Base-by-base conservation (phyloP, 2,888 invertebrate species). In the Oasisia sp. region DNA sequence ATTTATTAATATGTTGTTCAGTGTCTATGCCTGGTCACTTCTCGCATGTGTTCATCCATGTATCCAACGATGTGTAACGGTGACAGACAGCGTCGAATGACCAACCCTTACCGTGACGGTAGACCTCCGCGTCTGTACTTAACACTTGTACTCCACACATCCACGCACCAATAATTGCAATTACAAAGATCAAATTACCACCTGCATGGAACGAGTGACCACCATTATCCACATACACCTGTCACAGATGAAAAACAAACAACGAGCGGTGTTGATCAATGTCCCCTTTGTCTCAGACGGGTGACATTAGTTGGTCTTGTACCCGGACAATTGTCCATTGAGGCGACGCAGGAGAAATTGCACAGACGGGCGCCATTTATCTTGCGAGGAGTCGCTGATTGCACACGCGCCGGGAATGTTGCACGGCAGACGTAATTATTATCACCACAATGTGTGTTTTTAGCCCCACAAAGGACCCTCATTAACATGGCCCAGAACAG, bases 1-100 rank as follows among this genome's bases (percentile, higher is more conserved):
- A 74, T 74, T 74, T 74, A 74, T 74, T 74, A n/a, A 74, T 74
- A 74, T 74, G 74, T 74, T 74, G 27, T 74, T 74, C 74, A 74
- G 74, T 74, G 7, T 27, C 74, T 4, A 38, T 74, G 74, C 74
- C 27, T 74, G 74, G 27, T 7, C 5, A n/a, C 19, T n/a, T n/a
- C 74, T 74, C 74, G n/a, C n/a, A 74, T n/a, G 74, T 74, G 5
- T n/a, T 4, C 74, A 74, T 27, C 74, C 74, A n/a, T 74, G 0
- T 74, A 74, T n/a, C 3, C 7, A n/a, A 27, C 27, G 74, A 27
- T 74, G 74, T 74, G 74, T 19, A 50, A 5, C 50, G 5, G 8
- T 9, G 50, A 38, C 14, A 50, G 9, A 50, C 50, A 50, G 9
- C 5, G 9, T 14, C 50, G 50, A 50, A 50, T 12, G 50, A 50